phyloP scores from a whole-genome alignment of 2,797 vertebrate species.

The Hoplostethus atlanticus region DNA sequence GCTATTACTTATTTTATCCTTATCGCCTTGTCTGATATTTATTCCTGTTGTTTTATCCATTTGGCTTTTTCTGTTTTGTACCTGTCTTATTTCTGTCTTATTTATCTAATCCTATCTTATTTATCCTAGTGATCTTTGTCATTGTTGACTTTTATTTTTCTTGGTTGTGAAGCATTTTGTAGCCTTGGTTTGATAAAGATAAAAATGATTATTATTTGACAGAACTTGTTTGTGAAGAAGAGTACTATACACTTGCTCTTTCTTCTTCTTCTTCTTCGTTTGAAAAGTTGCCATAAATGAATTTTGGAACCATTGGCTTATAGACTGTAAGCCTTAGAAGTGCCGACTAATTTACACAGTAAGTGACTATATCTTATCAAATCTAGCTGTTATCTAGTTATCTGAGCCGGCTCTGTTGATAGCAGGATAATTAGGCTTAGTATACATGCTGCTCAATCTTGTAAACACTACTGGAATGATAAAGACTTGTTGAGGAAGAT shows the following conservation, averaged over 20 bases:
- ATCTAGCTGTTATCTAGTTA: conserved; percentile 26
- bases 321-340: background rate
- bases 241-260: background rate
- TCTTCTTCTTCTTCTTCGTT: background rate
- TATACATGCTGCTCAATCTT: conserved; percentile 24
- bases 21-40: no score
- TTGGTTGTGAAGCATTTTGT: no score
- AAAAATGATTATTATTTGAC: background rate
- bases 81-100: no score
- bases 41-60: no score
- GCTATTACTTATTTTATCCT: no score
- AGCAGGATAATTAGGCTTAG: conserved; percentile 12
- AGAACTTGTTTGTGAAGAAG: conserved; percentile 8
- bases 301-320: background rate
- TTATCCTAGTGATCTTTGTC: no score
- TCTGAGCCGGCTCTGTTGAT: conserved; percentile 32
- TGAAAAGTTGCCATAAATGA: conserved; percentile 9
- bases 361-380: conserved; percentile 35
- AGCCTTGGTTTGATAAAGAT: no score
- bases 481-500: conserved; percentile 1
- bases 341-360: conserved; percentile 3
- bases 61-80: no score
- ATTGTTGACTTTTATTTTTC: no score
- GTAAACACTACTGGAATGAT: conserved; percentile 32
- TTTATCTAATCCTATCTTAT: no score